Evolutionary conservation across 1,140 invertebrate species (phyloP).

Genomic region (Periplaneta americana): DNA sequence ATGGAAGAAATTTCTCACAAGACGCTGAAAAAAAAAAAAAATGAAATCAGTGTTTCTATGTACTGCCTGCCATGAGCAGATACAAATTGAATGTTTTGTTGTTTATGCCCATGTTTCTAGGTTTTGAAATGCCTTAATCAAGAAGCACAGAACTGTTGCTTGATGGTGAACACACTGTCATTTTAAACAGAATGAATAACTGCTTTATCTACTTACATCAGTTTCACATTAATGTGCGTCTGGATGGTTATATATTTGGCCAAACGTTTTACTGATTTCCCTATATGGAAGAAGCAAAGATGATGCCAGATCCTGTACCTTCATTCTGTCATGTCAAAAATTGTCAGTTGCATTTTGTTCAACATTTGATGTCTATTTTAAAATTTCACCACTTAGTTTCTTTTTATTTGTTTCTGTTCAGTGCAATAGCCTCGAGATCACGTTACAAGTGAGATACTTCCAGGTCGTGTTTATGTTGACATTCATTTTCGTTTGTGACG

Average conservation of each 20-base stretch:
- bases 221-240: not conserved
- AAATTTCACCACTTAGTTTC: not conserved
- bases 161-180: not conserved
- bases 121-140: not conserved
- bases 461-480: not conserved
- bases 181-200: too few species aligned
- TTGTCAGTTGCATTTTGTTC: not conserved
- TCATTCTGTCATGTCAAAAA: not conserved
- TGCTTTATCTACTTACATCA: not conserved
- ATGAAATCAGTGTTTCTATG: not conserved
- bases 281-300: not conserved
- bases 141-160: not conserved
- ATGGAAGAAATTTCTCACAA: not conserved
- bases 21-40: not conserved
- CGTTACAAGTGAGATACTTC: not conserved
- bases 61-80: not conserved
- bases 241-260: not conserved
- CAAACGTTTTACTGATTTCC: not conserved
- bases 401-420: not conserved
- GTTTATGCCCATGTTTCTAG: not conserved
- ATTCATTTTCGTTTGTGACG: not conserved
- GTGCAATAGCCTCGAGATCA: not conserved
- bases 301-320: not conserved
- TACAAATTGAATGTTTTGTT: not conserved
- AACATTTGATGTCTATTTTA: not conserved